Percentiles rank a stretch among this genome's conserved stretches.
phyloP scores from a whole-genome alignment of 1,140 invertebrate species.

The Drosophila athabasca region DNA sequence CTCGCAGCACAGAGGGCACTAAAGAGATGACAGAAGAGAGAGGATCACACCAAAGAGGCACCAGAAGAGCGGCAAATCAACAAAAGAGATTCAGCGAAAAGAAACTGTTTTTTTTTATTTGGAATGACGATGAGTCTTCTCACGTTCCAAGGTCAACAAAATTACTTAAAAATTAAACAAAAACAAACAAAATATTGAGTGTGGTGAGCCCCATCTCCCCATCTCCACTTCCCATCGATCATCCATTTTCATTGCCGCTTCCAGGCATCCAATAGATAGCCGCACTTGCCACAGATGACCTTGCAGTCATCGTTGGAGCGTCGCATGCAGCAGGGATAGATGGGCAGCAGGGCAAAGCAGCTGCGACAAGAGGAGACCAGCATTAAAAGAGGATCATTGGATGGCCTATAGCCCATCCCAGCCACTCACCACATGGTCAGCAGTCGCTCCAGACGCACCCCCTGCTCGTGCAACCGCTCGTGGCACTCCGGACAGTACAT shows the following conservation, averaged over 20 bases:
- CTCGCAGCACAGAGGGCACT: too few relatives aligned
- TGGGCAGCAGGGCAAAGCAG: conserved; percentile 70
- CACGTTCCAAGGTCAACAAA: conserved; percentile 43
- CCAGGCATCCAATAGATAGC: conserved; percentile 74
- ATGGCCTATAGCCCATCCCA: not conserved
- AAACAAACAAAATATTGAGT: conserved; percentile 35
- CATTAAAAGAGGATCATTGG: too few relatives aligned
- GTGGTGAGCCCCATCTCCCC: not conserved
- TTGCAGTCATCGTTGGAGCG: conserved; percentile 68
- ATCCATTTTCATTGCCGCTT: conserved; percentile 50
- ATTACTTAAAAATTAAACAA: conserved; percentile 45
- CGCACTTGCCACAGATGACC: conserved; percentile 76
- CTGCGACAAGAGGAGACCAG: conserved; percentile 28
- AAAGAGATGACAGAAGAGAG: conserved; percentile 2
- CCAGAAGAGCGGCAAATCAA: conserved; percentile 25
- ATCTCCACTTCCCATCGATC: too few relatives aligned
- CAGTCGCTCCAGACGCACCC: conserved; percentile 69
- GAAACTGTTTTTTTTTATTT: conserved; percentile 9
- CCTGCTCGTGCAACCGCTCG: conserved; percentile 70
- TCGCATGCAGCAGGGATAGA: conserved; percentile 70
- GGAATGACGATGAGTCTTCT: conserved; percentile 12
- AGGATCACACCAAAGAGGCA: not conserved
- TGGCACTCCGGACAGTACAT: conserved; percentile 79
- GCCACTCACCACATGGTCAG: conserved; percentile 66
- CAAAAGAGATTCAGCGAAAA: conserved; percentile 15